phyloP scores from a whole-genome alignment of 2,797 vertebrate genomes.

The Salmo trutta region DNA sequence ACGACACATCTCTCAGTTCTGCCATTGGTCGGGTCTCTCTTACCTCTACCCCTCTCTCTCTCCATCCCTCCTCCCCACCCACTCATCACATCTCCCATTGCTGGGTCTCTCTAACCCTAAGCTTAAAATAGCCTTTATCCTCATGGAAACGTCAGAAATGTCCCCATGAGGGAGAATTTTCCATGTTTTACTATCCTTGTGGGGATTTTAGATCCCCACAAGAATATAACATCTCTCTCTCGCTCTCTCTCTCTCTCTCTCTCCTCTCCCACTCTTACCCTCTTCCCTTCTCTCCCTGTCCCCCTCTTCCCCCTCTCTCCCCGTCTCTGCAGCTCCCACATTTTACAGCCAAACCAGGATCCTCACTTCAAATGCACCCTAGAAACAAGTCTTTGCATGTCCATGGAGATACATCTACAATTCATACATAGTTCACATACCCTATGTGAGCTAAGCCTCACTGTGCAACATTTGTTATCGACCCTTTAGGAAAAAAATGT shows the following conservation, averaged over 20 bases:
- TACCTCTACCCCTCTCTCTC: too few relatives aligned
- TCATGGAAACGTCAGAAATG: too few relatives aligned
- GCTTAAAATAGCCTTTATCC: too few relatives aligned
- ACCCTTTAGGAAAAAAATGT: slow-evolving; percentile 23
- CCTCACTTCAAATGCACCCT: background rate
- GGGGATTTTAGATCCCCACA: too few relatives aligned
- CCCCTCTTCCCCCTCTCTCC: background rate
- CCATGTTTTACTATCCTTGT: too few relatives aligned
- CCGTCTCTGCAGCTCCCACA: background rate
- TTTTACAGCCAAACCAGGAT: background rate
- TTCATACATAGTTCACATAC: slow-evolving; percentile 4
- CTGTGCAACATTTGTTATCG: slow-evolving; percentile 22
- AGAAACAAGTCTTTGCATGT: slow-evolving; percentile 35
- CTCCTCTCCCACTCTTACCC: background rate
- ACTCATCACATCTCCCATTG: background rate
- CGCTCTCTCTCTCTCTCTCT: slow-evolving; percentile 41
- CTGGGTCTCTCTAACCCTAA: too few relatives aligned
- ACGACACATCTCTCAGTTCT: background rate
- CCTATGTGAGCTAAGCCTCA: slow-evolving; percentile 26
- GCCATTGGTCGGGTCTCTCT: too few relatives aligned
- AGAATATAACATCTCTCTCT: too few relatives aligned
- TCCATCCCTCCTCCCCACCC: too few relatives aligned
- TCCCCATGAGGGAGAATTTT: too few relatives aligned
- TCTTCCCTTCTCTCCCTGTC: background rate
- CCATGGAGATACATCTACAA: slow-evolving; percentile 42